These are phyloP conservation scores for Aspiorhynchus laticeps DNA, from an alignment of 2,113 vertebrate species.

Conservation along the genomic window DNA sequence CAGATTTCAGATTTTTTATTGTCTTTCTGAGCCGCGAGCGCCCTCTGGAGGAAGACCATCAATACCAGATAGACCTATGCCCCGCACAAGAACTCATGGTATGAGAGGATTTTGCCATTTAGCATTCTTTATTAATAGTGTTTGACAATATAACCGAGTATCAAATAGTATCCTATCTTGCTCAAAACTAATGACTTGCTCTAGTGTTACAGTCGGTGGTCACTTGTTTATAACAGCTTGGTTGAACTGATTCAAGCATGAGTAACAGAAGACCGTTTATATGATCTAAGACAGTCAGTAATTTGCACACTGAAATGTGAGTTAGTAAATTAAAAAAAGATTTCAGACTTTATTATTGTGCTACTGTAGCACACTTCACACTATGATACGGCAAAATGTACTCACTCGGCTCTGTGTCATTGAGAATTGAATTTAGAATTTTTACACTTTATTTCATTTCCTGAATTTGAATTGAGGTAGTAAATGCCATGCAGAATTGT, in stretches of 20 bases:
- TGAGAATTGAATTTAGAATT: not conserved
- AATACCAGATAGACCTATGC: no score
- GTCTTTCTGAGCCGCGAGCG: not conserved
- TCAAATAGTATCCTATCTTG: not conserved
- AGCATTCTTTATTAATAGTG: slow-evolving; percentile 12
- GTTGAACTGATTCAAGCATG: not conserved
- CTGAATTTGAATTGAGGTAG: not conserved
- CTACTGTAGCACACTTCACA: not conserved
- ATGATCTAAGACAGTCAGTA: not conserved
- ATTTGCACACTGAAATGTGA: slow-evolving; percentile 10
- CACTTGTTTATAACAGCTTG: not conserved
- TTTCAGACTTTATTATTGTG: not conserved
- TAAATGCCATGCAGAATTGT: not conserved
- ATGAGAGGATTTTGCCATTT: not conserved
- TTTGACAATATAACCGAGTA: not conserved
- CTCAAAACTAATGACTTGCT: not conserved
- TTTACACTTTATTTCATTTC: not conserved
- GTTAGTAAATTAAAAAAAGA: not conserved
- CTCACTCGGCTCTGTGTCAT: not conserved
- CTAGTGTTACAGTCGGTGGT: not conserved
- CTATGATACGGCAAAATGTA: not conserved
- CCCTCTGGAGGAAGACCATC: not conserved
- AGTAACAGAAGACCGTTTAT: not conserved
- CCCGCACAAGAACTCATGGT: not conserved
- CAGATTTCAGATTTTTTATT: no score